phyloP scores from a whole-genome alignment of 2,113 vertebrate genomes.

The Gavialis gangeticus region DNA sequence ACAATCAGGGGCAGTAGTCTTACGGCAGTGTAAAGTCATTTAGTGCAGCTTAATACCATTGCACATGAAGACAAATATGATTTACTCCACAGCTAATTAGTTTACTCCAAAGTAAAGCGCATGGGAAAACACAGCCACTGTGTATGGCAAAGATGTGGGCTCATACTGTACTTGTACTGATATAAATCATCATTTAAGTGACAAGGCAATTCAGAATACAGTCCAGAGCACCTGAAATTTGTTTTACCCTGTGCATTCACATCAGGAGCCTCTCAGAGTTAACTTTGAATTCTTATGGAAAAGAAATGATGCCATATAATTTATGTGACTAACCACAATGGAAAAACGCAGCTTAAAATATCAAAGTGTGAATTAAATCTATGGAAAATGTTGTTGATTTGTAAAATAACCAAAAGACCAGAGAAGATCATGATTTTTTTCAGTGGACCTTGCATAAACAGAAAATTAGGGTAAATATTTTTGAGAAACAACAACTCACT shows the following conservation, averaged over 20 bases:
- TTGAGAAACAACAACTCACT: accelerated
- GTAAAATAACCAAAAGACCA: not conserved
- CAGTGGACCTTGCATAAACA: accelerated
- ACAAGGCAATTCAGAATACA: not conserved
- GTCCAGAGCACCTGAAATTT: not conserved
- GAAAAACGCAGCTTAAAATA: not conserved
- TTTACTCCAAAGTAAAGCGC: no score
- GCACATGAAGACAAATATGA: no score
- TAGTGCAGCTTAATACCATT: no score
- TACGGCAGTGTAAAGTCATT: no score
- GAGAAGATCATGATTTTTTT: not conserved
- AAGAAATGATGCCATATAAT: accelerated
- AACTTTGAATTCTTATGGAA: not conserved
- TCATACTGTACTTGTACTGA: accelerated
- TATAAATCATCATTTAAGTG: not conserved
- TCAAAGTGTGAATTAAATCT: not conserved
- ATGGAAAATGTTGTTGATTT: not conserved
- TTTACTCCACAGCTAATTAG: no score
- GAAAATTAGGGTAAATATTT: not conserved
- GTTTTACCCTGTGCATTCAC: not conserved
- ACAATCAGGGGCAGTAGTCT: no score
- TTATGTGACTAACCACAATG: accelerated
- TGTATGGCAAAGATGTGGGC: not conserved
- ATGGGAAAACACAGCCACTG: no score
- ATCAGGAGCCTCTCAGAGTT: not conserved